Base-by-base conservation (phyloP, 2,113 vertebrate genomes). In the Bombycilla garrulus region DNA sequence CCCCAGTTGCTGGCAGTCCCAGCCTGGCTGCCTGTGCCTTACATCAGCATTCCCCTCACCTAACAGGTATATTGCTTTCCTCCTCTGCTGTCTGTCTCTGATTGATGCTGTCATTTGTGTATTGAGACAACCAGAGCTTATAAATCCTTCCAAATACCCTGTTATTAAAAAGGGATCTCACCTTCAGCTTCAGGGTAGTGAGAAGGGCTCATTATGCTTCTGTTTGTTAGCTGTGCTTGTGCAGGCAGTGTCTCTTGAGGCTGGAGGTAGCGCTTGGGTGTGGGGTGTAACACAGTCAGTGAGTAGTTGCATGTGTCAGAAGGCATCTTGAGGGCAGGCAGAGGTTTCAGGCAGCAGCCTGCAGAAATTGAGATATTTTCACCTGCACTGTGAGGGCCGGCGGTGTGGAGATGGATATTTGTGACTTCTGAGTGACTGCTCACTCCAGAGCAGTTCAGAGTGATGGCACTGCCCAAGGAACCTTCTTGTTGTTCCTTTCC, bases 141-240 rank as follows among this genome's bases (percentile, higher is more conserved):
- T 94, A 97, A 97, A 95, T 96, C 95, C 79, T 92, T 90, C 65
- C 88, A 89, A 94, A 95, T 73, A 85, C 36, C 77, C 78, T 82
- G 48, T 91, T 97, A 95, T 95, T 96, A 96, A 95, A 96, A 93
- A 93, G 67, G 42, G 56, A 95, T 95, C 86, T 97, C 89, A 92
- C 93, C 94, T 97, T 95, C 95, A 95, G 48, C 92, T 94, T 86
- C 47, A 69, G 80, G 65, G 23, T 93, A 53, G 83, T 31, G 53
- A 93, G 83, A 61, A 80, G 82, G 58, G 40, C 86, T 90, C 84
- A 67, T 92, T 86, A 72, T 45, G 62, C 78, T 93, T 56, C 74
- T 95, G 64, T 86, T 91, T 90, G 87, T 86, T 90, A 70, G 93
- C 76, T 90, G 48, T 90, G 90, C 90, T 77, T 82, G n/a, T 91